These are phyloP conservation scores for Epinephelus lanceolatus DNA, from an alignment of 2,113 vertebrate genomes.

Conservation along the genomic window DNA sequence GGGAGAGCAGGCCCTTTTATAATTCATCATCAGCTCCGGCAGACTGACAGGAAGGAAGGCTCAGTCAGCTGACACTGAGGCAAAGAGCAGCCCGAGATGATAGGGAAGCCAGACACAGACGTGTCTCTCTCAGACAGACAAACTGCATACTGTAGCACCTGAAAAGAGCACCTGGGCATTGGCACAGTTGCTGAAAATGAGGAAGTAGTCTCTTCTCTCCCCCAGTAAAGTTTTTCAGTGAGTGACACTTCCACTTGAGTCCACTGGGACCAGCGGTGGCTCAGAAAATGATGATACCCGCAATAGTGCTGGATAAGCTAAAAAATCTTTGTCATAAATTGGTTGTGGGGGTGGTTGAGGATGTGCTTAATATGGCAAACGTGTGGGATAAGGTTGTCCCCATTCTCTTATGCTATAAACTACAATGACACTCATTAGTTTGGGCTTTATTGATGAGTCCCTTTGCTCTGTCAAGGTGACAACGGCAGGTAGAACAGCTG, in stretches of 20 bases:
- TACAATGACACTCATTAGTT: constrained; percentile 77
- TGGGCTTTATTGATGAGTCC: constrained; percentile 70
- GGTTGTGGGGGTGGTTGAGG: constrained; percentile 51
- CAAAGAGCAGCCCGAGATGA: constrained; percentile 72
- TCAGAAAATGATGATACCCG: constrained; percentile 60
- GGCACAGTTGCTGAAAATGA: constrained; percentile 64
- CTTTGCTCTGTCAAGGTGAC: constrained; percentile 79
- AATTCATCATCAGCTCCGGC: constrained; percentile 80
- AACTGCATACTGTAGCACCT: constrained; percentile 75
- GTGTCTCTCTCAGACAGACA: constrained; percentile 76
- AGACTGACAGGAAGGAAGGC: constrained; percentile 79
- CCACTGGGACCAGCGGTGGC: constrained; percentile 62
- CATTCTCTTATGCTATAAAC: constrained; percentile 65
- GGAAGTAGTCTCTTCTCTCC: constrained; percentile 48
- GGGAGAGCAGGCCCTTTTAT: constrained; percentile 74
- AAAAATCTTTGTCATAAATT: constrained; percentile 70
- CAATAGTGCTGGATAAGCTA: constrained; percentile 69
- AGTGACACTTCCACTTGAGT: constrained; percentile 71
- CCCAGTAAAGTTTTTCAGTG: constrained; percentile 63
- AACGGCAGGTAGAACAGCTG: constrained; percentile 79
- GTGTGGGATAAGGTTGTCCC: constrained; percentile 56
- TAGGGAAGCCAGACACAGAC: constrained; percentile 68
- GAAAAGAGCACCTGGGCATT: constrained; percentile 76
- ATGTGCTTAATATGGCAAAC: constrained; percentile 62
- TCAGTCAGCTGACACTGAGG: constrained; percentile 74